These are phyloP conservation scores for Nothobranchius kuhntae DNA, from an alignment of 2,113 vertebrate species.

Conservation along the genomic window DNA sequence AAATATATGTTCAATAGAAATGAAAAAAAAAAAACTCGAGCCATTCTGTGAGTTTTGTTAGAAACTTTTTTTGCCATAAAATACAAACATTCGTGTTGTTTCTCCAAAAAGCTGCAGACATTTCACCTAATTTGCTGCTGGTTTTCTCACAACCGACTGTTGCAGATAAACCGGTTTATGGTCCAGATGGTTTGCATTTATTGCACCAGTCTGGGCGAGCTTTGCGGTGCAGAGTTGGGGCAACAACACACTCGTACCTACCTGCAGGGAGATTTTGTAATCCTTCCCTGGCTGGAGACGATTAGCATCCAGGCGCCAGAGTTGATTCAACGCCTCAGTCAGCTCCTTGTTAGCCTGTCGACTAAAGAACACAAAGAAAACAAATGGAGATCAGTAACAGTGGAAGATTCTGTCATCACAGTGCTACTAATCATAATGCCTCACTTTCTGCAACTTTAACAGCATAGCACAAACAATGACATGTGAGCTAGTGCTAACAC, in stretches of 20 bases:
- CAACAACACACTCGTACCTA: slow-evolving; percentile 28
- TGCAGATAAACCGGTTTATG: neutral
- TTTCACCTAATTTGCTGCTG: neutral
- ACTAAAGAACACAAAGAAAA: slow-evolving; percentile 54
- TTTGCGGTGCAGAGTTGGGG: no score
- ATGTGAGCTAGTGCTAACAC: no score
- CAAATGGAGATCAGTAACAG: accelerated
- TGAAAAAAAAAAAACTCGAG: no score
- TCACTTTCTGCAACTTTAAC: no score
- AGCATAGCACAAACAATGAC: no score
- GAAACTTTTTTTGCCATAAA: neutral
- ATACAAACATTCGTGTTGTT: no score
- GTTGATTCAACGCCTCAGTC: slow-evolving; percentile 79
- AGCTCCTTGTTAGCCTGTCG: slow-evolving; percentile 77
- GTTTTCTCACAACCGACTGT: neutral
- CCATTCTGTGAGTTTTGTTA: neutral
- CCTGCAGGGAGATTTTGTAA: slow-evolving; percentile 84
- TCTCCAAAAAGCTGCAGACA: no score
- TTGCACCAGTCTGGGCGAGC: neutral
- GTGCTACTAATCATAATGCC: no score
- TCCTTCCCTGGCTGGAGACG: slow-evolving; percentile 81
- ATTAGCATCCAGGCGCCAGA: slow-evolving; percentile 83
- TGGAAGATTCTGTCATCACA: no score
- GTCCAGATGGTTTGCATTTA: slow-evolving; percentile 15
- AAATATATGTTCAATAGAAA: no score